Evolutionary conservation across 2,888 invertebrate species (phyloP).

Genomic region (Therioaphis trifolii): DNA sequence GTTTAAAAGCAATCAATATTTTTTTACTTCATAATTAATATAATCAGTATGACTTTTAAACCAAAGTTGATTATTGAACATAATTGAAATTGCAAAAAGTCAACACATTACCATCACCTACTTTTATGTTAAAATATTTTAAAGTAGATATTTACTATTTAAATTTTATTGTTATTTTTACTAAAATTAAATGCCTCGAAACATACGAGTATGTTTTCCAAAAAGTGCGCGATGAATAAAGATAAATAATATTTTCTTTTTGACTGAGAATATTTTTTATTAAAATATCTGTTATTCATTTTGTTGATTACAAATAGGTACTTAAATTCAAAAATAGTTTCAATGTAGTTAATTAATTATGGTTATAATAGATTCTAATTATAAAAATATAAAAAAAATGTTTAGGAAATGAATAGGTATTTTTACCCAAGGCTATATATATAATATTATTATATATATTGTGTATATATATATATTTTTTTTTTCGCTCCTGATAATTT

Average conservation of each 20-base stretch:
- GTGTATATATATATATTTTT: slow-evolving; percentile 24
- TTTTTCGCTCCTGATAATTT: slow-evolving; percentile 11
- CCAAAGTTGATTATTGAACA: too few relatives aligned
- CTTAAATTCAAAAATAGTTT: not conserved
- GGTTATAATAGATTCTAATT: not conserved
- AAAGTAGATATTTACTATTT: too few relatives aligned
- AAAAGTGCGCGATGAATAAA: not conserved
- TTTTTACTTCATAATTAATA: too few relatives aligned
- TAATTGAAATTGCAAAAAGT: too few relatives aligned
- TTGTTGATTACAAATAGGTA: not conserved
- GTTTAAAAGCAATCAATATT: too few relatives aligned
- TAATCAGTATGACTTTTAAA: too few relatives aligned
- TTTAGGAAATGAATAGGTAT: slow-evolving; percentile 43
- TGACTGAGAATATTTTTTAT: not conserved
- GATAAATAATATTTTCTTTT: not conserved
- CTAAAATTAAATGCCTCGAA: not conserved
- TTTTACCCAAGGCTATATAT: slow-evolving; percentile 48
- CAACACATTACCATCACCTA: too few relatives aligned
- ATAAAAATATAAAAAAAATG: slow-evolving; percentile 12
- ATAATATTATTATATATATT: too few relatives aligned
- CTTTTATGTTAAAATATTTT: too few relatives aligned
- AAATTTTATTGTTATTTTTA: slow-evolving; percentile 1
- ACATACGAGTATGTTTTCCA: not conserved
- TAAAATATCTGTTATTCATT: not conserved
- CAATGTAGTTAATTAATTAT: not conserved